Evolutionary conservation across 2,797 vertebrate species (phyloP).

Genomic region (Natrix natrix): DNA sequence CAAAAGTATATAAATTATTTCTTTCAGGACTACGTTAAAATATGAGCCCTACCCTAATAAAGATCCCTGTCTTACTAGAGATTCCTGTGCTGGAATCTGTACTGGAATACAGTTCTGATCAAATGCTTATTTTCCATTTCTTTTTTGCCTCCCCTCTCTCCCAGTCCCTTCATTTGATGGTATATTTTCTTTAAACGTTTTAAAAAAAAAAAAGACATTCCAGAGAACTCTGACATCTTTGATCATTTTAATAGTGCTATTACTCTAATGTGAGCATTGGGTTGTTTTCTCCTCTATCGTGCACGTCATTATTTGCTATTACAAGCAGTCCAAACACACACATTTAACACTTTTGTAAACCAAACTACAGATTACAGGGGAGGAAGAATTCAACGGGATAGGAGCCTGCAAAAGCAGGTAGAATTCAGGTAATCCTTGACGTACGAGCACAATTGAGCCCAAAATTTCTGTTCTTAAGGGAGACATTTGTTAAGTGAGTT

Average conservation of each 20-base stretch:
- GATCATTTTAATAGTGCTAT: neutral
- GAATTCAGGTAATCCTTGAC: neutral
- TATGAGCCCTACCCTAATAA: neutral
- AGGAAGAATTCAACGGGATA: neutral
- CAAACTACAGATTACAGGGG: neutral
- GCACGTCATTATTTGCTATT: neutral
- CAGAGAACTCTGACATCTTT: neutral
- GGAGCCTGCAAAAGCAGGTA: neutral
- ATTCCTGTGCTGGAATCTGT: neutral
- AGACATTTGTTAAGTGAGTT: neutral
- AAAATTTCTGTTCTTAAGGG: neutral
- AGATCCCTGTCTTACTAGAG: neutral
- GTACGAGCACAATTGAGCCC: neutral
- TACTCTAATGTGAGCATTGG: neutral
- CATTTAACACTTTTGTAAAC: neutral
- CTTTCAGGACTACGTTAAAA: neutral
- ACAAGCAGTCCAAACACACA: neutral
- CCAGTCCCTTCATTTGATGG: neutral
- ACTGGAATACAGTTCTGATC: neutral
- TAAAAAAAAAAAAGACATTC: neutral
- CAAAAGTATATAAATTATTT: neutral
- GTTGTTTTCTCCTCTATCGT: neutral
- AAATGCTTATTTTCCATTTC: neutral
- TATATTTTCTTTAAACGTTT: neutral
- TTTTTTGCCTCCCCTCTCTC: neutral